Conservation (phyloP, 1,140 invertebrate species). For the Brachionus manjavacas region DNA sequence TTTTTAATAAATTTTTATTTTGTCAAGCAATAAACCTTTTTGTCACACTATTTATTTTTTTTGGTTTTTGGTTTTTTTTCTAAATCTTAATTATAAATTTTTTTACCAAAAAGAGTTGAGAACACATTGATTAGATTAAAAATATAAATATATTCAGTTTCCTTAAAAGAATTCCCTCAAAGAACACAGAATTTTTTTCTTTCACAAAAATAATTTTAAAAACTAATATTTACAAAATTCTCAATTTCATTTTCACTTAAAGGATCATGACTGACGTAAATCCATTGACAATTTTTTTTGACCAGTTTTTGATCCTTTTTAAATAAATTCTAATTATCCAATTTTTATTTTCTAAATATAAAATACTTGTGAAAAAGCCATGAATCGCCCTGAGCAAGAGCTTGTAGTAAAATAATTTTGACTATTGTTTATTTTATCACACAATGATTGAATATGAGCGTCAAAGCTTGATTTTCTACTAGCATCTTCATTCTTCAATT, state of each 20-base stretch:
- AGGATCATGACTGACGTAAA: constrained; percentile 19
- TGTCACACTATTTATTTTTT: too few relatives aligned
- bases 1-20: too few relatives aligned
- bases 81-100: too few relatives aligned
- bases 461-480: constrained; percentile 38
- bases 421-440: constrained; percentile 28
- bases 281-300: constrained; percentile 41
- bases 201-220: background rate
- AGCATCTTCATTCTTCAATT: background rate
- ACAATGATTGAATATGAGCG: background rate
- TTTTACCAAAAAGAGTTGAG: too few relatives aligned
- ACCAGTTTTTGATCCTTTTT: background rate
- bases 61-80: too few relatives aligned
- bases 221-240: background rate
- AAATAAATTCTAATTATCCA: background rate
- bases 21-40: too few relatives aligned
- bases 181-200: too few relatives aligned
- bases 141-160: too few relatives aligned
- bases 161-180: too few relatives aligned
- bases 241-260: background rate
- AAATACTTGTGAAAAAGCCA: constrained; percentile 25
- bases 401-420: constrained; percentile 41
- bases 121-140: too few relatives aligned
- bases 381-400: constrained; percentile 35
- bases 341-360: background rate